Evolutionary conservation across 2,113 vertebrate species (phyloP).

Genomic region (Melanerpes formicivorus): DNA sequence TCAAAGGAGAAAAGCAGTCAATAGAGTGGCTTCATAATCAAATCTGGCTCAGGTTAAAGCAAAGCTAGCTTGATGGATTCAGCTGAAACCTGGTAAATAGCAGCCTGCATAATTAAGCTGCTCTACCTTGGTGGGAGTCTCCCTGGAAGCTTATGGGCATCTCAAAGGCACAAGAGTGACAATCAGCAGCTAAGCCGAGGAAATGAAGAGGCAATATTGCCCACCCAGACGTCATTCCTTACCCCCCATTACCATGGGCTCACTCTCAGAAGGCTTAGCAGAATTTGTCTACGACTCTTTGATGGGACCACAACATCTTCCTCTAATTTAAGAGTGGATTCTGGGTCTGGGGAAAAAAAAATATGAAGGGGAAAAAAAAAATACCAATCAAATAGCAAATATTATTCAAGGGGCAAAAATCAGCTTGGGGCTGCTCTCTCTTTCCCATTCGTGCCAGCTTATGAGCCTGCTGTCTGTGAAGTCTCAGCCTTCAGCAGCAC

Average conservation of each 20-base stretch:
- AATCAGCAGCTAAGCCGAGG: constrained; percentile 66
- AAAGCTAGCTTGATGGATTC: constrained; percentile 79
- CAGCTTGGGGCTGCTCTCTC: constrained; percentile 2
- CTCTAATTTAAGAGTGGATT: constrained; percentile 41
- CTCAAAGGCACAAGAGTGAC: constrained; percentile 68
- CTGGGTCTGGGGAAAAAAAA: not conserved
- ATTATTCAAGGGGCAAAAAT: constrained; percentile 30
- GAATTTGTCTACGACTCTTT: constrained; percentile 43
- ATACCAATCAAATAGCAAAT: constrained; percentile 23
- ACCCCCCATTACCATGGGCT: constrained; percentile 18
- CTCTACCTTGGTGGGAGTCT: constrained; percentile 57
- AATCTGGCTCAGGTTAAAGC: constrained; percentile 79
- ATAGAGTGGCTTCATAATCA: constrained; percentile 81
- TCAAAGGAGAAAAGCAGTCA: constrained; percentile 69
- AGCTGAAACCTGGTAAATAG: constrained; percentile 75
- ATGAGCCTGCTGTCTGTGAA: constrained; percentile 14
- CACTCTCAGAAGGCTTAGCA: constrained; percentile 46
- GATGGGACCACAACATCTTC: not conserved
- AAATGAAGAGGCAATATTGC: constrained; percentile 66
- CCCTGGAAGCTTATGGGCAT: constrained; percentile 71
- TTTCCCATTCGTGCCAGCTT: constrained; percentile 48
- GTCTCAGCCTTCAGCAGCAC: constrained; percentile 10
- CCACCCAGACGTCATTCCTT: constrained; percentile 54
- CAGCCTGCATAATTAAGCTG: constrained; percentile 79
- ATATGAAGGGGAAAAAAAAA: too few relatives aligned